A percentile compares a stretch with the other conserved stretches of the same genome.
Conservation (phyloP, 2,888 invertebrate genomes). For the Eristalis intricaria region DNA sequence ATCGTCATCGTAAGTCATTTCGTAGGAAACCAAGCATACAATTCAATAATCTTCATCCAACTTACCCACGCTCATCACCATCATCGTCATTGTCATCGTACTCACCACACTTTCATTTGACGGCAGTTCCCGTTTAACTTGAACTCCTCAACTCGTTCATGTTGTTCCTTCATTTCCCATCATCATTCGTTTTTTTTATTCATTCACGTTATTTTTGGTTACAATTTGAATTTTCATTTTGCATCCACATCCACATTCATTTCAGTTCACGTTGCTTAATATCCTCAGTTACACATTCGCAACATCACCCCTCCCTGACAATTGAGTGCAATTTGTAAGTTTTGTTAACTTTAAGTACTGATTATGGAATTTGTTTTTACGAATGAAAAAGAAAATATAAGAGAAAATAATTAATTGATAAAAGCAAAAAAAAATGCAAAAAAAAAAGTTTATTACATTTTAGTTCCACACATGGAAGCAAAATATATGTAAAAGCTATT, state of each 20-base stretch:
- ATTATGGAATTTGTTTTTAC: constrained; percentile 70
- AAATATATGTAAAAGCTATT: constrained; percentile 72
- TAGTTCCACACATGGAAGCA: constrained; percentile 68
- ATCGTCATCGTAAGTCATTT: constrained; percentile 81
- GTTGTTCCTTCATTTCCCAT: constrained; percentile 29
- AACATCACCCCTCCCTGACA: constrained; percentile 44
- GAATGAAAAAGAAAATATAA: constrained; percentile 64
- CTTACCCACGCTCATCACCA: constrained; percentile 40
- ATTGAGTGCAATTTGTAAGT: constrained; percentile 71
- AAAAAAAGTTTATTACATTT: constrained; percentile 61
- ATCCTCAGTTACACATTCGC: constrained; percentile 38
- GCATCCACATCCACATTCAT: not conserved
- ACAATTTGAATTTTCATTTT: constrained; percentile 18
- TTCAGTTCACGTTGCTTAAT: constrained; percentile 25
- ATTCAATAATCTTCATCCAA: constrained; percentile 65
- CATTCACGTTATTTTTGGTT: constrained; percentile 10
- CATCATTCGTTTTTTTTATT: constrained; percentile 2
- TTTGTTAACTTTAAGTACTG: constrained; percentile 69
- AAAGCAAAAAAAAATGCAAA: constrained; percentile 24
- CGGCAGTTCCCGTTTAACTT: constrained; percentile 33
- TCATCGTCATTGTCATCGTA: not conserved
- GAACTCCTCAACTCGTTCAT: constrained; percentile 3
- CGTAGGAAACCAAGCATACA: constrained; percentile 78
- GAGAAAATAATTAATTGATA: constrained; percentile 50
- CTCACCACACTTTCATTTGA: constrained; percentile 27